Evolutionary conservation across 2,888 invertebrate genomes (phyloP), one percentile per base, ranked within the genome.

Genomic region (Drosophila subquinaria): DNA sequence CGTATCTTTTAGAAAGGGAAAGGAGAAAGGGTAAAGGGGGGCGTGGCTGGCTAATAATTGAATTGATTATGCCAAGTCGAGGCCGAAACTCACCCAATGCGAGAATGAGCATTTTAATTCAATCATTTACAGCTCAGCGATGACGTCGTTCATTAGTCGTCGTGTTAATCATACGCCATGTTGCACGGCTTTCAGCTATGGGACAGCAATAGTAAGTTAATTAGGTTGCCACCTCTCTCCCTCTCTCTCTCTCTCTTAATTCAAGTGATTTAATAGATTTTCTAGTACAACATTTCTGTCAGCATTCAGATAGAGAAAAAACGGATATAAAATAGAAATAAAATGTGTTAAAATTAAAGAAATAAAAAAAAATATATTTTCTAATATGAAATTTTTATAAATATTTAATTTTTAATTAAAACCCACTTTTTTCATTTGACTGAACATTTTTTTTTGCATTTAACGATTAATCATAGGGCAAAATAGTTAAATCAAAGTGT

Each of bases 141-240:
- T 62, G 53, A 67, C 38, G 80, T 67, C 79, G 76, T 89, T 86
- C 76, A 84, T 87, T 87, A 87, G 88, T 64, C 85, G 85, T 62
- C 85, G 85, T 82, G 89, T 84, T 85, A 89, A 86, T 89, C 85
- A 89, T 87, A 86, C 88, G 85, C 88, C 79, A 74, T 73, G 76
- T 76, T 84, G 80, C 73, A 69, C 82, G 65, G 60, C 62, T 53
- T 66, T 69, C 17, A 59, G 35, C 73, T 40, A 57, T 65, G 56
- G 65, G 52, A 64, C 45, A 73, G 50, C 6, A 4, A 47, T 35
- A 20, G 36, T 13, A 53, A 53, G 63, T 72, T 76, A 78, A 78
- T 79, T 76, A 77, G 68, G 51, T 69, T 76, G 62, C 15, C 68
- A 62, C 43, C 55, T 9, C 63, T 15, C n/a, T n/a, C n/a, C n/a